Percentiles rank a stretch among this genome's conserved stretches.
Evolutionary conservation across 2,888 invertebrate species (phyloP).

Genomic region (Pollenia labialis): DNA sequence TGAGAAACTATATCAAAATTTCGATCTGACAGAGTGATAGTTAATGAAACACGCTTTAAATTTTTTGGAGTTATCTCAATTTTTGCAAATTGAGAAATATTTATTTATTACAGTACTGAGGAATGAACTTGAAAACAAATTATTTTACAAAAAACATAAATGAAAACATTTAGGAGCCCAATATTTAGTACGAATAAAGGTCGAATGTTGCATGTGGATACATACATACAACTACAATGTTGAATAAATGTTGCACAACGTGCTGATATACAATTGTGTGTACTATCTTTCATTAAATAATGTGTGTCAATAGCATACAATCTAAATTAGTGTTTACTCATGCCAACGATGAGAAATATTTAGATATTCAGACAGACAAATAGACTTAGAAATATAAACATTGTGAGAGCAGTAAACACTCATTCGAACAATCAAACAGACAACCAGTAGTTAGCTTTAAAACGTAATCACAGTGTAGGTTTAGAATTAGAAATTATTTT

Average conservation of each 20-base stretch:
- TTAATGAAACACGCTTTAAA: no score
- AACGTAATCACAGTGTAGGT: slow-evolving; percentile 64
- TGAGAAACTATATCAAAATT: no score
- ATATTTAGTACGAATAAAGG: neutral
- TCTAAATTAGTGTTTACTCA: slow-evolving; percentile 73
- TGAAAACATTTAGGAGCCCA: neutral
- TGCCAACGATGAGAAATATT: slow-evolving; percentile 67
- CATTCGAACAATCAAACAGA: neutral
- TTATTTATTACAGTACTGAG: slow-evolving; percentile 24
- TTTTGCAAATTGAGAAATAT: no score
- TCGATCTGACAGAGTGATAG: no score
- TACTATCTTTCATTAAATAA: slow-evolving; percentile 62
- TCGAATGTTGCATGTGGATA: slow-evolving; percentile 25
- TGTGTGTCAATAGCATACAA: slow-evolving; percentile 70
- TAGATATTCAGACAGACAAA: slow-evolving; percentile 52
- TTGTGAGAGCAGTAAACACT: neutral
- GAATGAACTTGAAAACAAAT: slow-evolving; percentile 62
- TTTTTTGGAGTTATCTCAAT: no score
- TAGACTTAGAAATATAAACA: slow-evolving; percentile 13
- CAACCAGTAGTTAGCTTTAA: slow-evolving; percentile 17
- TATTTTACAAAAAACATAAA: slow-evolving; percentile 3
- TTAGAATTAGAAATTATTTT: slow-evolving; percentile 57
- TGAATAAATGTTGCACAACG: slow-evolving; percentile 17
- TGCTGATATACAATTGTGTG: neutral
- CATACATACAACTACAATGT: slow-evolving; percentile 19